Percentiles rank a stretch among this genome's conserved stretches.
phyloP scores from a whole-genome alignment of 2,113 vertebrate species.

The Sinocyclocheilus rhinocerous region DNA sequence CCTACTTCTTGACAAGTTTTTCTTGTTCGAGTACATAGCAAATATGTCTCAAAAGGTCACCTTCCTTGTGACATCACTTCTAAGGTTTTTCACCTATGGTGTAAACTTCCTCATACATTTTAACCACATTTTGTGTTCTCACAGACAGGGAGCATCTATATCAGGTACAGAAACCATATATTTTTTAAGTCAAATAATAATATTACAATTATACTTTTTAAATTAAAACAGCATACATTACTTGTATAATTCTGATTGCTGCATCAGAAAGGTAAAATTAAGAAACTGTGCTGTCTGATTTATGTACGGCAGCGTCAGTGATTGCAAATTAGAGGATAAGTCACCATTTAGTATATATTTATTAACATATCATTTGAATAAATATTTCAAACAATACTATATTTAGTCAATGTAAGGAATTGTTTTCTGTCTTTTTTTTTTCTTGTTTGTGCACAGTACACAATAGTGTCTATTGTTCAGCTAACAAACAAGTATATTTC shows the following conservation, averaged over 20 bases:
- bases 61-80: constrained; percentile 38
- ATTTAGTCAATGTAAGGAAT: not conserved
- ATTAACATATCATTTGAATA: not conserved
- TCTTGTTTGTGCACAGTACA: not conserved
- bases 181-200: not conserved
- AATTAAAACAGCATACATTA: not conserved
- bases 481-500: not conserved
- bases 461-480: not conserved
- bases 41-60: not conserved
- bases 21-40: not conserved
- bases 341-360: not conserved
- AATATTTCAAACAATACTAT: not conserved
- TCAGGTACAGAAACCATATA: constrained; percentile 25
- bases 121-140: not conserved
- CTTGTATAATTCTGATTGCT: not conserved
- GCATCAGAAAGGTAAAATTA: too few species aligned
- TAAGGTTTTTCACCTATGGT: not conserved
- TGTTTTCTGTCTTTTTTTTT: not conserved
- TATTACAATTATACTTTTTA: not conserved
- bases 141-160: not conserved
- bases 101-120: constrained; percentile 10
- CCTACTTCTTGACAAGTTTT: not conserved
- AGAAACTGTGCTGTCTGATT: not conserved
- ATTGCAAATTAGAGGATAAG: not conserved
- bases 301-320: not conserved